These are phyloP conservation scores for Hoplodrina blanda DNA, from an alignment of 2,888 invertebrate genomes.

Conservation along the genomic window DNA sequence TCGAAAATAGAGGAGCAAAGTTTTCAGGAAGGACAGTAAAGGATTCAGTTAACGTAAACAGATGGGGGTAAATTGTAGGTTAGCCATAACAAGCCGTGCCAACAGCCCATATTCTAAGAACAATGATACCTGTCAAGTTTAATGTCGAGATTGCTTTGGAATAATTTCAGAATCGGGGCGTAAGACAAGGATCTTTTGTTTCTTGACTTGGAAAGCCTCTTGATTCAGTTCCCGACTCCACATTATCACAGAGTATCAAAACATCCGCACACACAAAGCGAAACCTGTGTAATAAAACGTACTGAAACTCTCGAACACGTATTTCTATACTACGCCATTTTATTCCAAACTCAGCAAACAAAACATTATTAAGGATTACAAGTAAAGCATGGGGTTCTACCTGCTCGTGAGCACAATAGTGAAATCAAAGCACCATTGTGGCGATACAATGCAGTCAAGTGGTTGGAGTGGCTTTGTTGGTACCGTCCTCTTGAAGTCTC, in stretches of 20 bases:
- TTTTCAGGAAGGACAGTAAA: too few relatives aligned
- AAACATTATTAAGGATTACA: conserved; percentile 62
- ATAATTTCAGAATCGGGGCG: not conserved
- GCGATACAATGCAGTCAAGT: conserved; percentile 63
- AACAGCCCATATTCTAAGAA: too few relatives aligned
- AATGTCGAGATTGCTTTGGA: too few relatives aligned
- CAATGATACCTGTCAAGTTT: too few relatives aligned
- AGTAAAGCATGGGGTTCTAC: conserved; percentile 58
- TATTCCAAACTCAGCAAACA: conserved; percentile 56
- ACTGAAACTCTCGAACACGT: conserved; percentile 27
- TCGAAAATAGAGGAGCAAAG: not conserved
- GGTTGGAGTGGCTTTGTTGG: conserved; percentile 59
- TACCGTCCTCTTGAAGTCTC: conserved; percentile 41
- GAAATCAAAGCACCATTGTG: conserved; percentile 66
- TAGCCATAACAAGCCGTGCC: too few relatives aligned
- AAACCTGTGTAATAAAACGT: conserved; percentile 19
- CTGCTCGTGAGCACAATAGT: conserved; percentile 61
- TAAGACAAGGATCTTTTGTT: not conserved
- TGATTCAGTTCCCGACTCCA: not conserved
- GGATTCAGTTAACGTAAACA: too few relatives aligned
- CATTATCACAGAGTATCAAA: conserved; percentile 13
- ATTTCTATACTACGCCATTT: conserved; percentile 52
- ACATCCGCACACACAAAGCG: not conserved
- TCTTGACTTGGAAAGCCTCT: not conserved
- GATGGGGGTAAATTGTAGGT: too few relatives aligned